Conservation (phyloP, 35 echinoderm and acorn worm genomes). For the Amphiura filiformis region DNA sequence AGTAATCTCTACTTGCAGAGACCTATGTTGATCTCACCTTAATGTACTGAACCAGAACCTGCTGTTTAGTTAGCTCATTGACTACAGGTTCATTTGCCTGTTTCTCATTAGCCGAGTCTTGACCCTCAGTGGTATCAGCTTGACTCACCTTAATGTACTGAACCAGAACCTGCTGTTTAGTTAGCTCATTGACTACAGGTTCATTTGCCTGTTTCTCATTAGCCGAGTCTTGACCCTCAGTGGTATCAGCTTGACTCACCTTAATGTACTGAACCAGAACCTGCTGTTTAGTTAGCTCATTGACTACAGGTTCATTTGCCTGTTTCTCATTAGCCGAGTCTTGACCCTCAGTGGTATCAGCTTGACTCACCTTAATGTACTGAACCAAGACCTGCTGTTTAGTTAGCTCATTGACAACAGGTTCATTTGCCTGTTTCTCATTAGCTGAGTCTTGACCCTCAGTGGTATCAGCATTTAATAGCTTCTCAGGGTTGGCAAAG, state of each 20-base stretch:
- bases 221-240: not conserved
- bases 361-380: not conserved
- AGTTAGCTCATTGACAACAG: not conserved
- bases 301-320: conserved; percentile 44
- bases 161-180: not conserved
- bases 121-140: conserved; percentile 30
- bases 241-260: conserved; percentile 31
- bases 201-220: not conserved
- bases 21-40: too few relatives aligned
- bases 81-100: conserved; percentile 37
- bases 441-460: not conserved
- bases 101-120: not conserved
- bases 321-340: conserved; percentile 14
- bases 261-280: conserved; percentile 83
- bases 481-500: not conserved
- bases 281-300: conserved; percentile 89
- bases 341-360: conserved; percentile 22
- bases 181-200: not conserved
- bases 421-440: not conserved
- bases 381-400: not conserved
- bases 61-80: not conserved
- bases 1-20: too few relatives aligned
- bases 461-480: not conserved
- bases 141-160: not conserved
- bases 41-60: too few relatives aligned